Evolutionary conservation across 2,113 vertebrate genomes (phyloP), one percentile per base, ranked within the genome.

Genomic region (Lucifuga dentata): DNA sequence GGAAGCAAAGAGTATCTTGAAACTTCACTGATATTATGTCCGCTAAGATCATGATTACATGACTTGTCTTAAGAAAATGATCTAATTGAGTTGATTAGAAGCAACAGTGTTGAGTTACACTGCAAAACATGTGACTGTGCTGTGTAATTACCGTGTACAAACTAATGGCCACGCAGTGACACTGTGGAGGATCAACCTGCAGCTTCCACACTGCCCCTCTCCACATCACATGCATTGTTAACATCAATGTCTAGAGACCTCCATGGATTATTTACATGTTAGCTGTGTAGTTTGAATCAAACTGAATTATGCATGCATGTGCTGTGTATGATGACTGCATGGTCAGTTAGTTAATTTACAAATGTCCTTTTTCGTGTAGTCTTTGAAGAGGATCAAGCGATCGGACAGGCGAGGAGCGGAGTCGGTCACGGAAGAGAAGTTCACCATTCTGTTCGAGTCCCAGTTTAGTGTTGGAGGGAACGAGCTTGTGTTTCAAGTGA

Each of bases 391-490:
- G 81, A 99, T 99, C 90, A 99, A 98, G 79, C 95, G 97, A 3
- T 98, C 97, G 0, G 97, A 99, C 88, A 92, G 98, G 6, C 92
- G 97, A 0, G 97, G 98, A 0, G 97, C 98, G 0, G 98, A 99
- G 73, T 99, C 97, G 0, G 98, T 99, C 80, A 99, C 98, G 0
- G 97, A 99, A 65, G 97, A 99, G 90, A 99, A 99, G 83, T 99
- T 99, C 91, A 99, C 98, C 1, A 96, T 99, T 70, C 92, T 99
- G 71, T 99, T 99, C 0, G 96, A 99, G 86, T 99, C 97, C 0
- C 98, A 99, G 86, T 99, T 99, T 88, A 99, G 97, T 0, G 93
- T 99, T 0, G 97, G 97, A 29, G 95, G 96, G 73, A 98, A 99
- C 0, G 98, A 99, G 81, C 93, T 99, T 5, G 95, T 97, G 35